A percentile compares a stretch with the other conserved stretches of the same genome.
phyloP scores from a whole-genome alignment of 1,140 invertebrate genomes.

The Alviniconcha marisindica region DNA sequence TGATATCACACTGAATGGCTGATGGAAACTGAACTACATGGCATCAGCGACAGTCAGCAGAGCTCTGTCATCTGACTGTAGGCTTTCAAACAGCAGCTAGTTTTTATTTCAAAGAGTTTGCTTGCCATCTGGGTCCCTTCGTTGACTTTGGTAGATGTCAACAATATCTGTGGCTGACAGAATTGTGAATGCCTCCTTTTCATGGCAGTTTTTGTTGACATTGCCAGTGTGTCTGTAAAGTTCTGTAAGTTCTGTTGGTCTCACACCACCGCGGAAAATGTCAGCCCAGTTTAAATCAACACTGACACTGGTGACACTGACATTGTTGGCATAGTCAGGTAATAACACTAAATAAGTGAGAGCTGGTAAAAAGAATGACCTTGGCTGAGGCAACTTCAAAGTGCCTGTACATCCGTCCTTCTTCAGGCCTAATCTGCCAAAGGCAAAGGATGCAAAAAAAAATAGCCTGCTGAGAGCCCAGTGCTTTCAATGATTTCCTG shows the following conservation, averaged over 20 bases:
- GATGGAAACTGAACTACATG: neutral
- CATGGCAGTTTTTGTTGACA: constrained; percentile 22
- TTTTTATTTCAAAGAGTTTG: neutral
- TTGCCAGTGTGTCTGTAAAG: neutral
- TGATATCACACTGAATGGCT: neutral
- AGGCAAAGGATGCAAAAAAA: no score
- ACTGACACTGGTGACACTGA: no score
- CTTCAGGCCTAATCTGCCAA: no score
- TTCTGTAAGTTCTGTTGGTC: neutral
- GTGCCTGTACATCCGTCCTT: no score
- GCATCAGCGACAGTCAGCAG: neutral
- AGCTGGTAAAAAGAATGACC: no score
- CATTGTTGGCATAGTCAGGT: neutral
- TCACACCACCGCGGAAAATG: neutral
- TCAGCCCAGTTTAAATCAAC: neutral
- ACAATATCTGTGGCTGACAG: neutral
- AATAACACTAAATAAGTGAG: no score
- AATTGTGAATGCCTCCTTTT: neutral
- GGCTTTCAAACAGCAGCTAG: neutral
- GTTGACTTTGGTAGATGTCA: neutral
- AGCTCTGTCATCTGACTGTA: neutral
- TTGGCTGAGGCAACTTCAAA: no score
- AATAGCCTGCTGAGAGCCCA: no score
- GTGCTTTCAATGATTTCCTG: no score
- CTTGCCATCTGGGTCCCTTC: neutral